phyloP scores from a whole-genome alignment of 2,888 invertebrate genomes.

The Drosophila ezoana region DNA sequence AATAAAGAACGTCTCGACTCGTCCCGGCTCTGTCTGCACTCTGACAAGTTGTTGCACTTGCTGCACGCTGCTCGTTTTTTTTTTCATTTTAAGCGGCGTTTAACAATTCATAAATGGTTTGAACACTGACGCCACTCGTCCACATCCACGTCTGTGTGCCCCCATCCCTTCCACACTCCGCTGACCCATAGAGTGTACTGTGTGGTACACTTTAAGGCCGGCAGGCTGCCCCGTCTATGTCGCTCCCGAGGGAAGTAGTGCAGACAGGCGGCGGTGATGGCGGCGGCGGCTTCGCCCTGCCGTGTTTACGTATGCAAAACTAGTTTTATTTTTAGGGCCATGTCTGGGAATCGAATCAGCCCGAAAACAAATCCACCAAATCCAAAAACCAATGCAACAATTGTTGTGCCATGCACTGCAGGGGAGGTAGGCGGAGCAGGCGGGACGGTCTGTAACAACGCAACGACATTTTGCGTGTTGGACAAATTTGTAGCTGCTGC shows the following conservation, averaged over 20 bases:
- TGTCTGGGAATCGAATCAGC: constrained; percentile 76
- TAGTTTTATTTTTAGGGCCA: constrained; percentile 77
- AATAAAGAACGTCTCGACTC: constrained; percentile 63
- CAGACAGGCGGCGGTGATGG: constrained; percentile 54
- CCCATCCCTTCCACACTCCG: constrained; percentile 4
- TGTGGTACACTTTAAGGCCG: constrained; percentile 66
- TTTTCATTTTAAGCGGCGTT: constrained; percentile 57
- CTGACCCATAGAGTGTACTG: background rate
- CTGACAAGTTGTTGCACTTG: constrained; percentile 72
- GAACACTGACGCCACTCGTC: constrained; percentile 78
- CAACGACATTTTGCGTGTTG: constrained; percentile 80
- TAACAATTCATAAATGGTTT: constrained; percentile 79
- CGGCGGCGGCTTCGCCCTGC: constrained; percentile 37
- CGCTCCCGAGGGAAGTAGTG: constrained; percentile 76
- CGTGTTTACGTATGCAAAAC: constrained; percentile 77
- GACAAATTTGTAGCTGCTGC: constrained; percentile 80
- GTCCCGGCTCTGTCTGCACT: constrained; percentile 28
- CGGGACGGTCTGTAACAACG: constrained; percentile 38
- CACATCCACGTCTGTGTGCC: constrained; percentile 29
- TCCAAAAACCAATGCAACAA: constrained; percentile 66
- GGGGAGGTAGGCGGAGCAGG: background rate
- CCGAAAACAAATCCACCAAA: constrained; percentile 57
- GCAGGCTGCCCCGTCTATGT: constrained; percentile 33
- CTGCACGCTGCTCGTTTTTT: constrained; percentile 13
- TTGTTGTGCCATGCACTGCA: constrained; percentile 34